Evolutionary conservation across 2,797 vertebrate species (phyloP).

Genomic region (Kryptolebias ocellatus): DNA sequence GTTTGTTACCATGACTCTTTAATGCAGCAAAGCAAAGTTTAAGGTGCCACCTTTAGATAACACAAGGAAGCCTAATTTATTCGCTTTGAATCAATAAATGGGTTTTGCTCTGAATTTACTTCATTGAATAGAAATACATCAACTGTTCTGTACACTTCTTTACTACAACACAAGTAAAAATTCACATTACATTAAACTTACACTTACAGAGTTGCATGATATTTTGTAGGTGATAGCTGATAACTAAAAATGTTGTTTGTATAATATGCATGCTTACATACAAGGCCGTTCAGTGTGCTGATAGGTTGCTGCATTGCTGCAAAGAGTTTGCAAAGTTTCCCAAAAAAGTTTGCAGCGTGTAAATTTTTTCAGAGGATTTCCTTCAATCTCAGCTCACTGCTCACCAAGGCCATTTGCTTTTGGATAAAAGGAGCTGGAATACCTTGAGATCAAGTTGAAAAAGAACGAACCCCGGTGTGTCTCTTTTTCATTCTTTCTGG

Average conservation of each 20-base stretch:
- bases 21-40: no score
- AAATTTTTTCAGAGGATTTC: conserved; percentile 1
- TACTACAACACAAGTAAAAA: no score
- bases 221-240: conserved; percentile 55
- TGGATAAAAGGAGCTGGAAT: conserved; percentile 24
- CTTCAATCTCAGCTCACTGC: conserved; percentile 31
- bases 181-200: no score
- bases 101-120: no score
- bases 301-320: conserved; percentile 22
- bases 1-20: no score
- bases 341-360: conserved; percentile 22
- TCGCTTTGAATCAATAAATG: no score
- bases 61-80: no score
- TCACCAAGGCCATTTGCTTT: conserved; percentile 18
- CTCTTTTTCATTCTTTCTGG: conserved; percentile 21
- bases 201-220: conserved; percentile 11
- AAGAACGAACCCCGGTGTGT: conserved; percentile 43
- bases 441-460: conserved; percentile 42
- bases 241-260: conserved; percentile 49
- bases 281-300: conserved; percentile 10
- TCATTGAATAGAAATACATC: no score
- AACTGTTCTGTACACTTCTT: no score
- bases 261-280: conserved; percentile 47
- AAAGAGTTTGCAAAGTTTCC: conserved; percentile 26
- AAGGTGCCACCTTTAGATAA: no score